Percentiles rank a stretch among this genome's conserved stretches.
phyloP scores from a whole-genome alignment of 2,797 vertebrate species.

The Morelia viridis region DNA sequence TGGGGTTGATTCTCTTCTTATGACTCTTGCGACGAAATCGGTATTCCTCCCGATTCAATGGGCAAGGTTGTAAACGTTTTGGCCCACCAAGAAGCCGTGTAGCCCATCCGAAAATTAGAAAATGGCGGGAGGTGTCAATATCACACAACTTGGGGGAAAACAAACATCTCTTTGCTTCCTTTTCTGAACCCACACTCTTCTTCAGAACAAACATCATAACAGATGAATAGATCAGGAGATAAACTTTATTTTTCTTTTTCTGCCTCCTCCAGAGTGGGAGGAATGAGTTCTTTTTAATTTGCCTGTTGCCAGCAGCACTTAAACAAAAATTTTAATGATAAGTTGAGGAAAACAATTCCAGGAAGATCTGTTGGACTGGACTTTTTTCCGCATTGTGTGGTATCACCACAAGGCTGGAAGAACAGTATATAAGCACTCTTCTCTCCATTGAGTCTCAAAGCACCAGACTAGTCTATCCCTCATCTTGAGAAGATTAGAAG shows the following conservation, averaged over 20 bases:
- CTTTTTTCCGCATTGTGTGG: not conserved
- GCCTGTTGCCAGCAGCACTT: not conserved
- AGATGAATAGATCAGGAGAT: not conserved
- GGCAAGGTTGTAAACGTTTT: not conserved
- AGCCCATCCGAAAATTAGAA: not conserved
- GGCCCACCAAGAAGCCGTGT: no score
- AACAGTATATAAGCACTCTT: not conserved
- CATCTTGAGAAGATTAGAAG: not conserved
- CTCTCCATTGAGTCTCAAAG: not conserved
- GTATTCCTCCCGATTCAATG: not conserved
- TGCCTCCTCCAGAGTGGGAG: not conserved
- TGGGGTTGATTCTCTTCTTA: not conserved
- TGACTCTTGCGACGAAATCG: not conserved
- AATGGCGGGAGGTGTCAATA: not conserved
- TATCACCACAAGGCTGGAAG: not conserved
- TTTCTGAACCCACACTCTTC: not conserved
- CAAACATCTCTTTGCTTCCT: not conserved
- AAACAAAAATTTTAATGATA: not conserved
- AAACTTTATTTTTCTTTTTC: slow-evolving; percentile 5
- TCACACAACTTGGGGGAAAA: not conserved
- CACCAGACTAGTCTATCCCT: not conserved
- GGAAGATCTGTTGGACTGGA: not conserved
- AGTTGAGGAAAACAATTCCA: not conserved
- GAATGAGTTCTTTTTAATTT: not conserved
- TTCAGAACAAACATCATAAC: not conserved